These are phyloP conservation scores for Daktulosphaira vitifoliae DNA, from an alignment of 1,140 invertebrate genomes.

Conservation along the genomic window DNA sequence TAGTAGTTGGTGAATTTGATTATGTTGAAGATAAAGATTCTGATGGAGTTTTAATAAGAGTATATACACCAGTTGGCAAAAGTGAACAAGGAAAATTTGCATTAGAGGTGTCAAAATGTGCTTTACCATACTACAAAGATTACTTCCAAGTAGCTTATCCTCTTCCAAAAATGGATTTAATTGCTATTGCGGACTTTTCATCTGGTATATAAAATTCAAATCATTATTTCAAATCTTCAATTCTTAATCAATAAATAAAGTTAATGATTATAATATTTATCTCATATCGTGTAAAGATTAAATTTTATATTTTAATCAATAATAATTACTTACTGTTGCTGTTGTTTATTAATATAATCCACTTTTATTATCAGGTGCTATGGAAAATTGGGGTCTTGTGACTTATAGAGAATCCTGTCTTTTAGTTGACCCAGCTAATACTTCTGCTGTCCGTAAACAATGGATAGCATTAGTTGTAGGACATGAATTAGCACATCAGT, in stretches of 20 bases:
- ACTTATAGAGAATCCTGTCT: conserved; percentile 76
- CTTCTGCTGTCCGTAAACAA: conserved; percentile 72
- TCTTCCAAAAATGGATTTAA: conserved; percentile 89
- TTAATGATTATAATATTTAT: too few species aligned
- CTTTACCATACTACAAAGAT: conserved; percentile 85
- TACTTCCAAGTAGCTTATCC: conserved; percentile 94
- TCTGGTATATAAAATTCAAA: conserved; percentile 46
- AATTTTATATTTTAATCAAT: too few species aligned
- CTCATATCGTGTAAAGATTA: too few species aligned
- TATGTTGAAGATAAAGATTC: conserved; percentile 71
- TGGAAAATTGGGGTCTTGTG: conserved; percentile 93
- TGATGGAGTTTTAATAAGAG: conserved; percentile 76
- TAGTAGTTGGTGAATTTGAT: conserved; percentile 90
- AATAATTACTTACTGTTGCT: not conserved
- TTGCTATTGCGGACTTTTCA: conserved; percentile 88
- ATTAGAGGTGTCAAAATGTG: conserved; percentile 72
- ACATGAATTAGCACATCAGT: conserved; percentile 82
- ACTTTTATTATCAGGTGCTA: conserved; percentile 67
- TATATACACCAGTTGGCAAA: conserved; percentile 87
- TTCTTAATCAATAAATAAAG: too few species aligned
- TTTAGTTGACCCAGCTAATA: conserved; percentile 73
- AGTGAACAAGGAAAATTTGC: conserved; percentile 88
- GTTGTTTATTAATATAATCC: conserved; percentile 2
- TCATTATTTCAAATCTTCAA: too few species aligned
- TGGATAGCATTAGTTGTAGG: conserved; percentile 79